These are phyloP conservation scores for Diplosoma virens DNA, from an alignment of 23 tunicate genomes.

Conservation along the genomic window DNA sequence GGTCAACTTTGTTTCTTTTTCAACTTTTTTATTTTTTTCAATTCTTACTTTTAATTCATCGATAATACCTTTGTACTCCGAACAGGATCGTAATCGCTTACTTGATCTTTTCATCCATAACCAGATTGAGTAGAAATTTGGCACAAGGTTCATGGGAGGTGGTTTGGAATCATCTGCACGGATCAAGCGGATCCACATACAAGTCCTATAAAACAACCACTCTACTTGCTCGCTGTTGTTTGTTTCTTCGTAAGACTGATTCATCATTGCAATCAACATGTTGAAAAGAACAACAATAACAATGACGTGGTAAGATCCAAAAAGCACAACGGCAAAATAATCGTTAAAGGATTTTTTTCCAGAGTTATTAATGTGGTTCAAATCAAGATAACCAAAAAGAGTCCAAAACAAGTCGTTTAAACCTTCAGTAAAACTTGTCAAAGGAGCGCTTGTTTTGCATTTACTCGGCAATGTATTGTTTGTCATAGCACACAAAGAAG, in stretches of 20 bases:
- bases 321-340: background rate
- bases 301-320: conserved; percentile 30
- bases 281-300: conserved; percentile 45
- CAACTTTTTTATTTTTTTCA: too few relatives aligned
- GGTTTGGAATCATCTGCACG: conserved; percentile 38
- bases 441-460: background rate
- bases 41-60: too few relatives aligned
- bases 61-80: too few relatives aligned
- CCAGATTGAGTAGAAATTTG: conserved; percentile 18
- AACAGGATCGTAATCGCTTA: too few relatives aligned
- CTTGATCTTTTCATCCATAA: too few relatives aligned
- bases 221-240: conserved; percentile 20
- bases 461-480: background rate
- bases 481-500: background rate
- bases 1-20: too few relatives aligned
- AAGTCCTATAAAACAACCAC: conserved; percentile 47
- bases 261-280: conserved; percentile 78
- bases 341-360: background rate
- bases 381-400: background rate
- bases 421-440: background rate
- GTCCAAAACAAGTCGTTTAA: background rate
- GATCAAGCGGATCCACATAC: conserved; percentile 52
- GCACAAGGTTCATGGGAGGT: conserved; percentile 57
- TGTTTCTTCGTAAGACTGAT: conserved; percentile 45
- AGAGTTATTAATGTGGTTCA: background rate